Conservation (phyloP, 2,888 invertebrate species). For the Netelia inedita region DNA sequence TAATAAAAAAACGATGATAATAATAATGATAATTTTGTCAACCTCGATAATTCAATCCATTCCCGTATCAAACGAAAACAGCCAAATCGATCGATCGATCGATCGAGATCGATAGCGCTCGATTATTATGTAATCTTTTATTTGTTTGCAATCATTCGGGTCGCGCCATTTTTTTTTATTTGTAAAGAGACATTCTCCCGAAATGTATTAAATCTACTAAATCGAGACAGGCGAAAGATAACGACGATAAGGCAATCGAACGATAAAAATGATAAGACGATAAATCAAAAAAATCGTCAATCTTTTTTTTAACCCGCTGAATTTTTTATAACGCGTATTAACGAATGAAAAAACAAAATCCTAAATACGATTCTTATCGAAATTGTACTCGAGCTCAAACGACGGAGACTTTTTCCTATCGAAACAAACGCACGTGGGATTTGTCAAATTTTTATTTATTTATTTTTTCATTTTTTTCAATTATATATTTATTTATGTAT, state of each 20-base stretch:
- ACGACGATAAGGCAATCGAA: neutral
- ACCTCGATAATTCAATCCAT: neutral
- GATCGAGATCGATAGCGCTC: neutral
- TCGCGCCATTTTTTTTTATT: too few species aligned
- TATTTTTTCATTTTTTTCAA: neutral
- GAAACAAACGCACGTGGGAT: neutral
- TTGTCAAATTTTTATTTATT: neutral
- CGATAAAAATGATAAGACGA: constrained; percentile 1
- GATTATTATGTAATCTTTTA: too few species aligned
- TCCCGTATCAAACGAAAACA: neutral
- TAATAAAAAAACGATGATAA: too few species aligned
- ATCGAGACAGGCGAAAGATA: neutral
- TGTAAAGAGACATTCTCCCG: too few species aligned
- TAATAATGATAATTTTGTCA: too few species aligned
- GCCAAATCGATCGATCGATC: constrained; percentile 6
- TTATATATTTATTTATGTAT: too few species aligned
- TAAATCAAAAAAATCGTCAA: neutral
- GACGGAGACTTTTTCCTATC: neutral
- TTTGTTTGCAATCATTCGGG: too few species aligned
- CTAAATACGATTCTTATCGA: neutral
- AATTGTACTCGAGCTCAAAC: constrained; percentile 1
- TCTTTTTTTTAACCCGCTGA: too few species aligned
- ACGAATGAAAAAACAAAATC: neutral
- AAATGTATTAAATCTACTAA: neutral
- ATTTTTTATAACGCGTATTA: neutral